Base-by-base conservation (phyloP, 2,888 invertebrate genomes). In the Agrochola circellaris region DNA sequence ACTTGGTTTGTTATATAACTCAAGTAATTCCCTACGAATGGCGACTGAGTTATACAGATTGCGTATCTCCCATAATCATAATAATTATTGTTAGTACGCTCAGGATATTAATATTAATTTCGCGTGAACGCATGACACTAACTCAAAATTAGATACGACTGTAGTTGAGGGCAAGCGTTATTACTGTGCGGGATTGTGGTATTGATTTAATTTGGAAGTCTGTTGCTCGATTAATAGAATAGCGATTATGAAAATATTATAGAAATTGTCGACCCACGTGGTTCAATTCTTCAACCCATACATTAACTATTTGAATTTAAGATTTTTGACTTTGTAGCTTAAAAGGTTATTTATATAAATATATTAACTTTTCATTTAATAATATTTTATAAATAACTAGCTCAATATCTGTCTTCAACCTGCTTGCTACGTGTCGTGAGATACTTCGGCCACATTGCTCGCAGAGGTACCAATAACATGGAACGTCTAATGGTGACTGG, bases 101-200 rank as follows among this genome's bases (percentile, higher is more conserved):
- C 67, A 75, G 81, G 77, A 85, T 83, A 81, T 86, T 85, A 80
- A 81, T 86, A 83, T 83, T 83, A 75, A 84, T 84, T 82, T 85
- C 58, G 48, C 60, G 75, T 75, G 79, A 86, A 86, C 72, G 75
- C 75, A 82, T 78, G 82, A 82, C 72, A 81, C 69, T 83, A 80
- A 85, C 72, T 82, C 86, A 82, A 85, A 84, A 84, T 85, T 85
- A 82, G 82, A 78, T 78, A 78, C 58, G 65, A 30, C 65, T 76
- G 61, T 81, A 60, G 70, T 56, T 60, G 62, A 62, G 71, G 71
- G 30, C 74, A 62, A 74, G 68, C n/a, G 64, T 45, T 81, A 62
- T 56, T 69, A 26, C 26, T 75, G 45, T 64, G 65, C 45, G 65
- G 13, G 17, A 72, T 69, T 75, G 45, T 23, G 30, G 61, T n/a